These are phyloP conservation scores for Pediacus dermestoides DNA, from an alignment of 2,888 invertebrate genomes.

Conservation along the genomic window DNA sequence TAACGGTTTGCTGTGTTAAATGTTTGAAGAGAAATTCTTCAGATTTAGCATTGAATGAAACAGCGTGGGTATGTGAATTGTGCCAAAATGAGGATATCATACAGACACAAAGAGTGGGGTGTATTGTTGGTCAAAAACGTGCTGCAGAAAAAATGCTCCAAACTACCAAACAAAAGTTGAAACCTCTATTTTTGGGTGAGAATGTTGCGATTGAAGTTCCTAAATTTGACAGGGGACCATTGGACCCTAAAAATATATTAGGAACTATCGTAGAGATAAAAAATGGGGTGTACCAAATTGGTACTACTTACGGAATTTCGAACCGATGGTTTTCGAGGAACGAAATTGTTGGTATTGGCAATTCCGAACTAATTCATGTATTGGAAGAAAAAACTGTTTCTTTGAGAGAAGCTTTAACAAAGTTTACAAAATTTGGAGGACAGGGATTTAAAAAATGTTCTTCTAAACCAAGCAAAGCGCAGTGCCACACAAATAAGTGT, in stretches of 20 bases:
- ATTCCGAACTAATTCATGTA: constrained; percentile 8
- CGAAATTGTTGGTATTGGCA: constrained; percentile 5
- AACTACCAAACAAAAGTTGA: constrained; percentile 12
- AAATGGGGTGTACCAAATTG: constrained; percentile 16
- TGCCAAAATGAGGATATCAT: background rate
- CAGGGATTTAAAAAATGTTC: constrained; percentile 12
- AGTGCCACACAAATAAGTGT: constrained; percentile 4
- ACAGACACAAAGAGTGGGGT: constrained; percentile 7
- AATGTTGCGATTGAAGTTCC: constrained; percentile 14
- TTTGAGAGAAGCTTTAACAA: constrained; percentile 1
- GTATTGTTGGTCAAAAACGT: constrained; percentile 15
- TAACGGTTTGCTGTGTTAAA: constrained; percentile 1
- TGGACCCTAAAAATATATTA: constrained; percentile 20
- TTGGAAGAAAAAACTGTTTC: constrained; percentile 3
- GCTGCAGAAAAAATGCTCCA: constrained; percentile 17
- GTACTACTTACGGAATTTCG: constrained; percentile 10
- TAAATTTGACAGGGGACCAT: constrained; percentile 14
- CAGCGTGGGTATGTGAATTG: background rate
- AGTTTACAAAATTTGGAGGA: constrained; percentile 7
- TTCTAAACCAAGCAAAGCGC: constrained; percentile 11
- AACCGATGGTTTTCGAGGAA: constrained; percentile 17
- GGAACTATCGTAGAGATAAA: constrained; percentile 15
- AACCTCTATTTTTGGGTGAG: constrained; percentile 13
- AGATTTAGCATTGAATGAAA: background rate
- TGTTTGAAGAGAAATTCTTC: background rate